Percentiles rank a stretch among this genome's conserved stretches.
Evolutionary conservation across 2,797 vertebrate species (phyloP).

Genomic region (Galago senegalensis): DNA sequence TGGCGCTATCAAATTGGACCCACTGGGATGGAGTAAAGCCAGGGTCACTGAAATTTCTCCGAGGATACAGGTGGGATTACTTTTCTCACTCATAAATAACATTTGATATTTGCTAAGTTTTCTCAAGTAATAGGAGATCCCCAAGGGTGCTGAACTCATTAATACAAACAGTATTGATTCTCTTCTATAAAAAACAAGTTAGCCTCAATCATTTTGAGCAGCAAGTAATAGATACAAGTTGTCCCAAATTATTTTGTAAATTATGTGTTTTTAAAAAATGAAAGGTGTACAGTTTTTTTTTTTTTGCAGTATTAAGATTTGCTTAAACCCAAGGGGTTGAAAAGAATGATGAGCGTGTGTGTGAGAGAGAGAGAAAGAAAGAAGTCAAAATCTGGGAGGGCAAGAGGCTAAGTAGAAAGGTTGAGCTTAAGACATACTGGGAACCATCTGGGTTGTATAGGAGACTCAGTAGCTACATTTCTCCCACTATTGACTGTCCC

Average conservation of each 20-base stretch:
- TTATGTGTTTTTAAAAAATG: not conserved
- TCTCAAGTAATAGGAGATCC: slow-evolving; percentile 65
- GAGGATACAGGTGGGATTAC: not conserved
- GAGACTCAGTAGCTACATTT: not conserved
- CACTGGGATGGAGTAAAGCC: not conserved
- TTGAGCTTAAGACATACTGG: not conserved
- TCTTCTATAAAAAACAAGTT: slow-evolving; percentile 38
- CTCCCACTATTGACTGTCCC: not conserved
- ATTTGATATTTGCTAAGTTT: slow-evolving; percentile 68
- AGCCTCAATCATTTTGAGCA: not conserved
- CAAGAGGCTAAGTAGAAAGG: not conserved
- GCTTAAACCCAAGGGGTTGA: not conserved
- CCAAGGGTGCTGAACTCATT: slow-evolving; percentile 17
- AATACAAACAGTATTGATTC: slow-evolving; percentile 29
- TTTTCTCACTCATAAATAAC: slow-evolving; percentile 66
- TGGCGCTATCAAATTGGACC: slow-evolving; percentile 16
- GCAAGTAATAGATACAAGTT: not conserved
- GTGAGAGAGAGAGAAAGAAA: not conserved
- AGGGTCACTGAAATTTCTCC: slow-evolving; percentile 12
- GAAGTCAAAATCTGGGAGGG: not conserved
- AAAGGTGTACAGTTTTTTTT: slow-evolving; percentile 29
- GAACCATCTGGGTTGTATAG: not conserved
- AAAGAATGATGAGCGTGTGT: not conserved
- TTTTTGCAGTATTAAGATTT: slow-evolving; percentile 14
- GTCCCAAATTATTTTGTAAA: slow-evolving; percentile 32